These are phyloP conservation scores for Bucco capensis DNA, from an alignment of 2,113 vertebrate species.

Conservation along the genomic window DNA sequence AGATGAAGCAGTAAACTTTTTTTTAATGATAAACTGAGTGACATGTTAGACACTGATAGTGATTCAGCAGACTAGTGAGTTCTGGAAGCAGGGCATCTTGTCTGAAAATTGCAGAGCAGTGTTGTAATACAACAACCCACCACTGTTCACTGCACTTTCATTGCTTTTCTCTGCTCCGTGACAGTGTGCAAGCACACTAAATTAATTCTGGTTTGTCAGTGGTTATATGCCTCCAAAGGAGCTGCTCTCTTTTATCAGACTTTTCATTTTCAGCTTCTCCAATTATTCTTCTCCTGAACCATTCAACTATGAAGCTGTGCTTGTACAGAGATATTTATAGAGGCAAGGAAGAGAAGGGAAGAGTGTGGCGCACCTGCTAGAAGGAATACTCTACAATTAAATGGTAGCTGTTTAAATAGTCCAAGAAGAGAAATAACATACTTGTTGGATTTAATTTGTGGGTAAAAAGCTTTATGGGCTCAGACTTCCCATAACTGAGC, in stretches of 20 bases:
- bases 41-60: neutral
- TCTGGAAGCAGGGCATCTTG: neutral
- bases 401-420: neutral
- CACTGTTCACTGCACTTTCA: neutral
- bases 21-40: neutral
- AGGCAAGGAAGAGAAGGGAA: neutral
- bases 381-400: neutral
- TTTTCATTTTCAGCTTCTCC: neutral
- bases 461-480: neutral
- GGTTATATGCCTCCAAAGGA: neutral
- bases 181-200: neutral
- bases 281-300: neutral
- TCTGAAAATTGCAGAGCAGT: neutral
- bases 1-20: neutral
- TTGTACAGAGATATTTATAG: neutral
- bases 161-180: neutral
- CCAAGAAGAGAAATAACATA: neutral
- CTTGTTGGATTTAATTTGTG: neutral
- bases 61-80: neutral
- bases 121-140: neutral
- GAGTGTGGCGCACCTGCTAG: neutral
- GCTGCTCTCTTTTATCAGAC: neutral
- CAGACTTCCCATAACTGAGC: neutral
- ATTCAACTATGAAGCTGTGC: neutral
- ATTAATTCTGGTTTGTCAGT: neutral